Evolutionary conservation across 2,797 vertebrate genomes (phyloP), one percentile per base, ranked within the genome.

Genomic region (Pipistrellus nathusii): DNA sequence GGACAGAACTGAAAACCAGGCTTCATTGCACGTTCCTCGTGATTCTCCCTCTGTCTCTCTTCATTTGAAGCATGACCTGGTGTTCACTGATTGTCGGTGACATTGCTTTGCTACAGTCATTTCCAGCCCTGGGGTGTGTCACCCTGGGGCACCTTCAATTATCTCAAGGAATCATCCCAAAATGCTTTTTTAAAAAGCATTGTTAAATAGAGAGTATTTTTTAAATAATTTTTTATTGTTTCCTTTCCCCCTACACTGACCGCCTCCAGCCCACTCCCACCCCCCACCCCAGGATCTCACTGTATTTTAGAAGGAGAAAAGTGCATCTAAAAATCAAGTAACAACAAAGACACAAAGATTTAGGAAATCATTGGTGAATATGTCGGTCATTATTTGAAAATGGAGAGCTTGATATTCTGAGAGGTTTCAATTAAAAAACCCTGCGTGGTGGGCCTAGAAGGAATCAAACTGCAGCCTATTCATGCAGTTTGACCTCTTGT

Each of bases 21-120:
- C 35, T 69, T 51, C 3, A 0, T 30, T 6, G 10, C 41, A 2
- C 11, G 9, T 64, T 73, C 83, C 11, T n/a, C 5, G 4, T 2
- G 48, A 44, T 23, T 84, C 77, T 75, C 44, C 46, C 48, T 96
- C 82, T 93, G 85, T 92, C 94, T 91, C 48, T 89, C 94, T 90
- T 90, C 88, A 94, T 85, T 85, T 94, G 90, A 93, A 87, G 81
- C 38, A 17, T 44, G 71, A 76, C 48, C 75, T 77, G 38, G 30
- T 4, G 3, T 13, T 44, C 51, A 35, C 76, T 86, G 91, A 86
- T 91, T 68, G 32, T 35, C 83, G 76, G n/a, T 85, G 80, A 92
- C 89, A 78, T 76, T 72, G 75, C 53, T 81, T 88, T 85, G 69
- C 44, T 90, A 51, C 8, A 82, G 82, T 73, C 78, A 90, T 93